A percentile compares a stretch with the other conserved stretches of the same genome.
These are phyloP conservation scores for Ophioninae sp. DNA, from an alignment of 2,888 invertebrate genomes.

Conservation along the genomic window DNA sequence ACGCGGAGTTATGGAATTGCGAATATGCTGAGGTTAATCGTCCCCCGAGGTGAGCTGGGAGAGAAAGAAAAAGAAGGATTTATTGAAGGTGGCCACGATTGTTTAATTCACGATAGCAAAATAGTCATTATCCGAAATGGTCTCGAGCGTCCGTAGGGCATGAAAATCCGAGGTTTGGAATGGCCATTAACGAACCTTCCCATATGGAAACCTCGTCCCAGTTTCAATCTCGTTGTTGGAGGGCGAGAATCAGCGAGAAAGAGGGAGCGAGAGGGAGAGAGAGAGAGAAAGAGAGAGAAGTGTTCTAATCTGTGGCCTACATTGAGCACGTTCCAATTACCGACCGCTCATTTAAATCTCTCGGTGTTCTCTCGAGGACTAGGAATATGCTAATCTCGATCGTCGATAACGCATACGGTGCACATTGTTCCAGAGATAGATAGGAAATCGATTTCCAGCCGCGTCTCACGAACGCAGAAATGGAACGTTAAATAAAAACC, in stretches of 20 bases:
- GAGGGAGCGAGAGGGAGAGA: slow-evolving; percentile 10
- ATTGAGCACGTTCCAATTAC: slow-evolving; percentile 47
- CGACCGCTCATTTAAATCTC: slow-evolving; percentile 41
- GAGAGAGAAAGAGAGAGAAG: slow-evolving; percentile 11
- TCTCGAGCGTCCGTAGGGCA: slow-evolving; percentile 13
- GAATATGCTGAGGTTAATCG: slow-evolving; percentile 2
- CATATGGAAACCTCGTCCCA: slow-evolving; percentile 68
- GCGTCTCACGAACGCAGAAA: not conserved
- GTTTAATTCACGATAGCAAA: slow-evolving; percentile 42
- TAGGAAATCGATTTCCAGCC: slow-evolving; percentile 42
- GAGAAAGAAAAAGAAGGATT: slow-evolving; percentile 7
- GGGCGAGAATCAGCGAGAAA: slow-evolving; percentile 21
- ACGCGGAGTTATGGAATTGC: not conserved
- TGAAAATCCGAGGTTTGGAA: slow-evolving; percentile 23
- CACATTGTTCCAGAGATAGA: slow-evolving; percentile 29
- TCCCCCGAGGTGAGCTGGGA: not conserved
- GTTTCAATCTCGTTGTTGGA: slow-evolving; percentile 58
- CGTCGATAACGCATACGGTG: slow-evolving; percentile 25
- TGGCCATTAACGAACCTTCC: slow-evolving; percentile 33
- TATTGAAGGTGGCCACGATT: slow-evolving; percentile 1
- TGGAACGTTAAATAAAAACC: not conserved
- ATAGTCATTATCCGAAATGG: slow-evolving; percentile 53
- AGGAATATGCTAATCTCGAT: slow-evolving; percentile 14
- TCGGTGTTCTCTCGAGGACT: not conserved
- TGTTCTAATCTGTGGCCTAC: slow-evolving; percentile 53